A percentile compares a stretch with the other conserved stretches of the same genome.
Conservation (phyloP, 1,140 invertebrate species). For the Protaetia brevitarsis region DNA sequence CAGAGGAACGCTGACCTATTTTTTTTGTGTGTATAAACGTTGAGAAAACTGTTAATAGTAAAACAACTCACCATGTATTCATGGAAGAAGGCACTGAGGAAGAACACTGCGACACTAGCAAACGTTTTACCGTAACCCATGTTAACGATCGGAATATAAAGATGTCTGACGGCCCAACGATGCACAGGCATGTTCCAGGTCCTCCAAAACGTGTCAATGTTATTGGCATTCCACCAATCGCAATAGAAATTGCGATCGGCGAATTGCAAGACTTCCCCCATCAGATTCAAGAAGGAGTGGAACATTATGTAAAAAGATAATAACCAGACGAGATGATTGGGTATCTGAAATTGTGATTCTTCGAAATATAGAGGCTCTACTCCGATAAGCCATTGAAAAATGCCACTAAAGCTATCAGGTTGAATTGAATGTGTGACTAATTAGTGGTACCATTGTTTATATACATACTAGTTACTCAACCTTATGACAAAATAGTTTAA, state of each 20-base stretch:
- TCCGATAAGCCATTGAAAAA: no score
- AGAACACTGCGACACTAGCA: slow-evolving; percentile 85
- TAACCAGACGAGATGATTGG: slow-evolving; percentile 97
- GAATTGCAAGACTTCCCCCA: slow-evolving; percentile 92
- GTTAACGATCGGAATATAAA: slow-evolving; percentile 89
- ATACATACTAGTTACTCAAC: no score
- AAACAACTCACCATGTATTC: slow-evolving; percentile 80
- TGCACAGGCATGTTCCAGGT: slow-evolving; percentile 99
- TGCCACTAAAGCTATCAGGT: no score
- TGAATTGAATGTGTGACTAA: no score
- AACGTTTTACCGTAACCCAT: slow-evolving; percentile 71
- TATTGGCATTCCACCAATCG: slow-evolving; percentile 99
- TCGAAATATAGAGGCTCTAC: no score
- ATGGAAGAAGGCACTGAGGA: slow-evolving; percentile 97
- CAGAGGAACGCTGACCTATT: slow-evolving; percentile 84
- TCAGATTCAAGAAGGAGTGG: slow-evolving; percentile 92
- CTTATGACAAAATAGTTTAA: no score
- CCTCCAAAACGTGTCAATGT: slow-evolving; percentile 94
- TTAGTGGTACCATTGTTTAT: no score
- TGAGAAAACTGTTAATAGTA: neutral
- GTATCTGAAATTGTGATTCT: slow-evolving; percentile 88
- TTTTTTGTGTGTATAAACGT: neutral
- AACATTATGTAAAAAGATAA: slow-evolving; percentile 95
- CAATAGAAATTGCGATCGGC: slow-evolving; percentile 97
- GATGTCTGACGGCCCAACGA: slow-evolving; percentile 73